Percentiles rank a stretch among this genome's conserved stretches.
Evolutionary conservation across 2,113 vertebrate genomes (phyloP).

Genomic region (Romanogobio albipinnatus): DNA sequence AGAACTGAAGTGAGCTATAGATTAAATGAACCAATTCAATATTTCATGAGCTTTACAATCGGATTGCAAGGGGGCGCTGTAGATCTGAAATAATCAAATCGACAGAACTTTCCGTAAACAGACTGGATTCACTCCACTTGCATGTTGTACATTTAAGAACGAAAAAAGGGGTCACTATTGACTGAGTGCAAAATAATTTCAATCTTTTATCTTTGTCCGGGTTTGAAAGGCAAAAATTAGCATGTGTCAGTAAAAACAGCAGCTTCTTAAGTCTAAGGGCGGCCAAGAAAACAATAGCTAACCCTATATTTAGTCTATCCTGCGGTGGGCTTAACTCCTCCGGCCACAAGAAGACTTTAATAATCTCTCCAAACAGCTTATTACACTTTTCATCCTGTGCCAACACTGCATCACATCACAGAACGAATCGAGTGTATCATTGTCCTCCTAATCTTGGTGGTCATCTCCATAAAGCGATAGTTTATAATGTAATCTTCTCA

Average conservation of each 20-base stretch:
- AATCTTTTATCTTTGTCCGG: background rate
- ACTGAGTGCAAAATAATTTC: background rate
- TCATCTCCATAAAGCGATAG: background rate
- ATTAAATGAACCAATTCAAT: no score
- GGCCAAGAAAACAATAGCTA: conserved; percentile 73
- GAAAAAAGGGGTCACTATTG: background rate
- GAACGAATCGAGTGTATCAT: conserved; percentile 43
- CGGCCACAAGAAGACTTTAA: conserved; percentile 66
- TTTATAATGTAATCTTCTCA: background rate
- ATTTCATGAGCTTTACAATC: no score
- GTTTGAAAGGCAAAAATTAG: background rate
- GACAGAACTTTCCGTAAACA: no score
- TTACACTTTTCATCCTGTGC: conserved; percentile 71
- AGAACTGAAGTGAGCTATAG: no score
- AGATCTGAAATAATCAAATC: no score
- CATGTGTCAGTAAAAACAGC: conserved; percentile 11
- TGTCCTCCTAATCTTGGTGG: conserved; percentile 36
- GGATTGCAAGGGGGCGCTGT: no score
- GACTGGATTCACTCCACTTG: background rate
- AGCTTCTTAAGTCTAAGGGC: conserved; percentile 61
- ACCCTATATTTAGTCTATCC: conserved; percentile 77
- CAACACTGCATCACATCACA: conserved; percentile 62
- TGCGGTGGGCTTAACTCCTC: conserved; percentile 66
- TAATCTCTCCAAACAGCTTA: conserved; percentile 67
- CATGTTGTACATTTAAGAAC: no score